Evolutionary conservation across 2,797 vertebrate species (phyloP), one percentile per base, ranked within the genome.

Genomic region (Psittacula echo): DNA sequence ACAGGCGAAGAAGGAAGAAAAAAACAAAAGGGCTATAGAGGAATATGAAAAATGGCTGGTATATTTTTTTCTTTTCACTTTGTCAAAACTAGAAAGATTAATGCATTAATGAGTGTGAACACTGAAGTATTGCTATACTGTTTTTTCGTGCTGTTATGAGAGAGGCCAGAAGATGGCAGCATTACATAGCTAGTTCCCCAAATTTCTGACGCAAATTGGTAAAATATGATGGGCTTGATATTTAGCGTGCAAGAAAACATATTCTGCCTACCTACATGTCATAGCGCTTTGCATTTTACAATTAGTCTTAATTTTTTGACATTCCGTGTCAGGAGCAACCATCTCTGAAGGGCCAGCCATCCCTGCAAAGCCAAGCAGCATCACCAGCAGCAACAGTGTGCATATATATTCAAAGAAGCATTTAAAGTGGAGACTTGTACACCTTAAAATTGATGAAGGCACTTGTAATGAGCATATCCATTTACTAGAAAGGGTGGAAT

Each of bases 1-100:
- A 74, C 97, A 81, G 73, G 98, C 98, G 70, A 95, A 98, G 90
- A 99, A 98, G 84, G 98, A 99, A 77, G 98, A 99, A 93, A 98
- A 97, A 95, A 98, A 98, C 47, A 98, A 98, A 96, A 98, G 96
- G 94, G 99, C 99, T 47, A 70, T 99, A 73, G 98, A 99, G 81
- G 97, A 98, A 91, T 99, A 99, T 94, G 98, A 99, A 87, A 98
- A 96, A 83, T 99, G 99, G 99, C 98, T 99, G 98, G 99, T 99
- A 98, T 15, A 29, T 60, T 37, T 39, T 39, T 98, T n/a, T 68
- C 62, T 47, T 47, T 56, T 39, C 5, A 41, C n/a, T 76, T 82
- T 61, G 1, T 78, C 45, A 64, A 82, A 93, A 70, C 11, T 15
- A 21, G 13, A 60, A 78, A 2, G 9, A 41, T 85, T 44, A 54